Evolutionary conservation across 2,113 vertebrate species (phyloP).

Genomic region (Odontophorus gujanensis): DNA sequence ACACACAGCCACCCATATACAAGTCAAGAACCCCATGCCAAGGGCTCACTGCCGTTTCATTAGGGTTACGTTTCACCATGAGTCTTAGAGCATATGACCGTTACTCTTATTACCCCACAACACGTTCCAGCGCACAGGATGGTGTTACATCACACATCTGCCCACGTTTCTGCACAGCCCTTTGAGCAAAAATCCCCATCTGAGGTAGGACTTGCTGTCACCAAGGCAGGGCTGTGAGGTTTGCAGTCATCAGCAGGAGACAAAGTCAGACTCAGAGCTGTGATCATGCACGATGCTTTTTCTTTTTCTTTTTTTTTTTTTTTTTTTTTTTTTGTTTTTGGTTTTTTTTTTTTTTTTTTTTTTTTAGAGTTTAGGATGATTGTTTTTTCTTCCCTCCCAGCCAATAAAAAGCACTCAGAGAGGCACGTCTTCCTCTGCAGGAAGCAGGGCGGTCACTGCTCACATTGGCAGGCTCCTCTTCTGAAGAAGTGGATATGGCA

Average conservation of each 20-base stretch:
- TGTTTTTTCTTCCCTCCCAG: background rate
- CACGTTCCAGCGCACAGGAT: background rate
- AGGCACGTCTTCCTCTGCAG: background rate
- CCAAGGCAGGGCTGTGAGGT: background rate
- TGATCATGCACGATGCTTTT: background rate
- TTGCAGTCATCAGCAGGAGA: background rate
- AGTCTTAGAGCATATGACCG: background rate
- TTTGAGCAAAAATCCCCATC: background rate
- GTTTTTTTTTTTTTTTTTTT: background rate
- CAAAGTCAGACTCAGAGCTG: background rate
- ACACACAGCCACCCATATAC: background rate
- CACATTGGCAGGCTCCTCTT: background rate
- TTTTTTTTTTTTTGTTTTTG: background rate
- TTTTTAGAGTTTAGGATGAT: background rate
- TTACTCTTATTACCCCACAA: background rate
- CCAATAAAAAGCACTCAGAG: slow-evolving; percentile 29
- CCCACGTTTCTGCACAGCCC: fast-evolving
- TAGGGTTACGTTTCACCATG: background rate
- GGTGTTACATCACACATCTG: background rate
- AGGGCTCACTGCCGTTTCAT: background rate
- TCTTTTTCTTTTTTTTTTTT: background rate
- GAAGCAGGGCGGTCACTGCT: background rate
- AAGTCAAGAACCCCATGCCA: background rate
- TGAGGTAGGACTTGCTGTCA: background rate
- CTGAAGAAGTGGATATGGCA: background rate